Conservation (phyloP, 2,113 vertebrate genomes). For the Turnix velox region DNA sequence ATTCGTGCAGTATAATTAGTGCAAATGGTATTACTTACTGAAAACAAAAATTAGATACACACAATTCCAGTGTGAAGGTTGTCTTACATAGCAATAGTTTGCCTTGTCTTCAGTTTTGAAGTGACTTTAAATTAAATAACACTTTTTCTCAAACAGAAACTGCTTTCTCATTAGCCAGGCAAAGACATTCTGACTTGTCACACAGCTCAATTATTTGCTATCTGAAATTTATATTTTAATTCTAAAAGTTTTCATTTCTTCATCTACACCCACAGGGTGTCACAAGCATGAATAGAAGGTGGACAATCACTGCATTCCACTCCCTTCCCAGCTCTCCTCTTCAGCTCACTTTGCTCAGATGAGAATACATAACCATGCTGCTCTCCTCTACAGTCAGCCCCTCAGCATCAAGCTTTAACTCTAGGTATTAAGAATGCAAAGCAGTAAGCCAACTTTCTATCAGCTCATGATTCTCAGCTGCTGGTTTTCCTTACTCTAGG, state of each 20-base stretch:
- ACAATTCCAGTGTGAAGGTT: background rate
- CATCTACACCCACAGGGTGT: background rate
- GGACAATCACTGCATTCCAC: background rate
- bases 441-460: background rate
- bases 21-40: background rate
- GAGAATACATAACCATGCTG: background rate
- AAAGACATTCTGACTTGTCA: background rate
- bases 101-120: background rate
- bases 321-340: background rate
- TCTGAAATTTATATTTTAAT: background rate
- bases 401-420: background rate
- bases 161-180: background rate
- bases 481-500: background rate
- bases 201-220: background rate
- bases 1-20: background rate
- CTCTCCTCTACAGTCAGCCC: background rate
- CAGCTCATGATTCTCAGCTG: background rate
- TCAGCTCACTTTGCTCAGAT: background rate
- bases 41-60: background rate
- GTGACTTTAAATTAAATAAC: background rate
- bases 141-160: background rate
- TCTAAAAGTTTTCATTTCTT: background rate
- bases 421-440: background rate
- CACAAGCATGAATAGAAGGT: background rate
- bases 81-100: background rate